Evolutionary conservation across 2,888 invertebrate species (phyloP).

Genomic region (Adineta ricciae): DNA sequence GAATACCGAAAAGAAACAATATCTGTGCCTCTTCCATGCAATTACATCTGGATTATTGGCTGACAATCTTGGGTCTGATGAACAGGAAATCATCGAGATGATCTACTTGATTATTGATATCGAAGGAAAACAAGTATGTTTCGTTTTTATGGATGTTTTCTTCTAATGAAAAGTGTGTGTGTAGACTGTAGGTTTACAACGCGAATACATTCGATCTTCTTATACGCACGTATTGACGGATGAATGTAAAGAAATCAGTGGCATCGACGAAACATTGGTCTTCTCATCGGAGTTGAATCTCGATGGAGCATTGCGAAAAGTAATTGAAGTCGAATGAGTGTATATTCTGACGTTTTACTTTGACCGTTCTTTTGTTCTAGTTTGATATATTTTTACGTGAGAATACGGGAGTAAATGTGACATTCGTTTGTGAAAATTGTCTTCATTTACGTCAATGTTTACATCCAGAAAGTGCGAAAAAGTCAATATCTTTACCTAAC

Average conservation of each 20-base stretch:
- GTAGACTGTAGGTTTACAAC: slow-evolving; percentile 78
- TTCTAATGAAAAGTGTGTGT: not conserved
- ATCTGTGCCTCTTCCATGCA: slow-evolving; percentile 80
- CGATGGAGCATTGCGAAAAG: not conserved
- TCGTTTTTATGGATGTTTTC: too few species aligned
- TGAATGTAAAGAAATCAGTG: slow-evolving; percentile 58
- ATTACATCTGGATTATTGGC: slow-evolving; percentile 87
- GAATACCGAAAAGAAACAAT: slow-evolving; percentile 40
- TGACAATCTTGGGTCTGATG: slow-evolving; percentile 75
- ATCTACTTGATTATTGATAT: slow-evolving; percentile 24
- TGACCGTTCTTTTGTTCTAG: slow-evolving; percentile 53
- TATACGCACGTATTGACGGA: slow-evolving; percentile 58
- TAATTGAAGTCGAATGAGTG: not conserved
- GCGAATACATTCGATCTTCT: slow-evolving; percentile 63
- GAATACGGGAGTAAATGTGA: slow-evolving; percentile 39
- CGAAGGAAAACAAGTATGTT: not conserved
- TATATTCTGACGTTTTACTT: slow-evolving; percentile 43
- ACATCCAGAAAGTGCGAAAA: slow-evolving; percentile 56
- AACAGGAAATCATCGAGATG: slow-evolving; percentile 82
- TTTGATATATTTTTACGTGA: slow-evolving; percentile 65
- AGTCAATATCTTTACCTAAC: slow-evolving; percentile 72
- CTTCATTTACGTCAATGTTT: slow-evolving; percentile 71
- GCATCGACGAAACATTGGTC: slow-evolving; percentile 62
- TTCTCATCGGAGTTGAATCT: not conserved
- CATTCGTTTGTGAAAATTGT: slow-evolving; percentile 54